phyloP scores from a whole-genome alignment of 2,797 vertebrate genomes.

The Falco berigora region DNA sequence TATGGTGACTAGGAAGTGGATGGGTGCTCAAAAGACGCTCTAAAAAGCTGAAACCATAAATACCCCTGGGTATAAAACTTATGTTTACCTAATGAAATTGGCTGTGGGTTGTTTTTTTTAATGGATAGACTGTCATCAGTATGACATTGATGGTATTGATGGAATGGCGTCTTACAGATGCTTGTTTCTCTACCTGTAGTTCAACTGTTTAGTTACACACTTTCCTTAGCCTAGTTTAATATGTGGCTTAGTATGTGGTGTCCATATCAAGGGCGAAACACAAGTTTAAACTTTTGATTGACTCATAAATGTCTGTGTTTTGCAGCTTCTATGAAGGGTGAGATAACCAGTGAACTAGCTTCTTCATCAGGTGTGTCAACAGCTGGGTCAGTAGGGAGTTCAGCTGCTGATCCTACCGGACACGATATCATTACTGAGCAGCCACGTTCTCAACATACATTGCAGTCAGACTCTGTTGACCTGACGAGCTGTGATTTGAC shows the following conservation, averaged over 20 bases:
- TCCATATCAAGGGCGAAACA: neutral
- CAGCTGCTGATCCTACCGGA: slow-evolving; percentile 64
- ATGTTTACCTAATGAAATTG: neutral
- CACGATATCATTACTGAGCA: slow-evolving; percentile 96
- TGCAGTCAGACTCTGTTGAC: slow-evolving; percentile 91
- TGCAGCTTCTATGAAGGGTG: slow-evolving; percentile 79
- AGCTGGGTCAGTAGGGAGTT: slow-evolving; percentile 35
- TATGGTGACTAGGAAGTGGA: neutral
- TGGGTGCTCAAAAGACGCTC: neutral
- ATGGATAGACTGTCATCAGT: neutral
- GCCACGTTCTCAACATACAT: slow-evolving; percentile 88
- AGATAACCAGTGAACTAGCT: slow-evolving; percentile 69
- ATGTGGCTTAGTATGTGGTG: neutral
- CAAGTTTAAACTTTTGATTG: neutral
- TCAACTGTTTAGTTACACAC: neutral
- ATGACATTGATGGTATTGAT: neutral
- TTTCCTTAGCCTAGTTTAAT: neutral
- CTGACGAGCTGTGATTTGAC: slow-evolving; percentile 80
- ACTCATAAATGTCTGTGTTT: neutral
- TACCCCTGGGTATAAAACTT: neutral
- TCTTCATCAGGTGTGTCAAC: slow-evolving; percentile 75
- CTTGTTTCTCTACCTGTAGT: neutral
- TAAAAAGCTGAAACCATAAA: neutral
- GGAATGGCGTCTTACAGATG: neutral
- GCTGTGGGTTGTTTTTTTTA: neutral